A percentile compares a stretch with the other conserved stretches of the same genome.
Conservation (phyloP, 1,140 invertebrate genomes). For the Drosophila tropicalis region DNA sequence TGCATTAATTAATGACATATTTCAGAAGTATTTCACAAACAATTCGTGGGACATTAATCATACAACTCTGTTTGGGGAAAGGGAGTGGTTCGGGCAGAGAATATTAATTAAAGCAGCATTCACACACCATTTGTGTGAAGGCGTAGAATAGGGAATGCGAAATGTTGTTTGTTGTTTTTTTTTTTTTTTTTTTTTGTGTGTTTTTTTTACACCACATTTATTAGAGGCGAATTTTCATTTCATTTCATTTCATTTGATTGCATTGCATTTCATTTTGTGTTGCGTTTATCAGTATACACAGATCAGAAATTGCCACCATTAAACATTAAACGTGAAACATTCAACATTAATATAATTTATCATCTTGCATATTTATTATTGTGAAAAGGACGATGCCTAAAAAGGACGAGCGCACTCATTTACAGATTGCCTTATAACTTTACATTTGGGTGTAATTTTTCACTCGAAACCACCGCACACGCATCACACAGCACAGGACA, state of each 20-base stretch:
- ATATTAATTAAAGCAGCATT: constrained; percentile 64
- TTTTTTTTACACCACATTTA: constrained; percentile 38
- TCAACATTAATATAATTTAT: constrained; percentile 79
- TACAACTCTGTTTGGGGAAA: background rate
- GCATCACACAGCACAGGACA: constrained; percentile 8
- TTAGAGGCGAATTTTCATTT: constrained; percentile 32
- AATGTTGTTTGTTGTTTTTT: constrained; percentile 45
- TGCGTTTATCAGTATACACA: constrained; percentile 34
- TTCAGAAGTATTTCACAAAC: constrained; percentile 10
- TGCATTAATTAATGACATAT: constrained; percentile 56
- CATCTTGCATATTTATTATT: constrained; percentile 39
- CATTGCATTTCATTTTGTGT: constrained; percentile 56
- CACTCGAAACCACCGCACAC: constrained; percentile 36
- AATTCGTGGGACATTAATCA: constrained; percentile 42
- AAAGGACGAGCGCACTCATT: constrained; percentile 31
- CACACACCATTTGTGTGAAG: constrained; percentile 29
- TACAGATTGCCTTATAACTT: constrained; percentile 48
- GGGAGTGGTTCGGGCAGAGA: background rate
- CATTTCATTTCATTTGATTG: constrained; percentile 60
- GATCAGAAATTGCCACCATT: constrained; percentile 35
- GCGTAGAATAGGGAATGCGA: constrained; percentile 47
- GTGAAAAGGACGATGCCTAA: background rate
- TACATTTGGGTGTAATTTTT: constrained; percentile 71
- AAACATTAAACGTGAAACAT: constrained; percentile 32
- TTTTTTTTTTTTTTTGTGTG: no score